phyloP scores from a whole-genome alignment of 2,888 invertebrate genomes.

The Rotaria magnacalcarata region DNA sequence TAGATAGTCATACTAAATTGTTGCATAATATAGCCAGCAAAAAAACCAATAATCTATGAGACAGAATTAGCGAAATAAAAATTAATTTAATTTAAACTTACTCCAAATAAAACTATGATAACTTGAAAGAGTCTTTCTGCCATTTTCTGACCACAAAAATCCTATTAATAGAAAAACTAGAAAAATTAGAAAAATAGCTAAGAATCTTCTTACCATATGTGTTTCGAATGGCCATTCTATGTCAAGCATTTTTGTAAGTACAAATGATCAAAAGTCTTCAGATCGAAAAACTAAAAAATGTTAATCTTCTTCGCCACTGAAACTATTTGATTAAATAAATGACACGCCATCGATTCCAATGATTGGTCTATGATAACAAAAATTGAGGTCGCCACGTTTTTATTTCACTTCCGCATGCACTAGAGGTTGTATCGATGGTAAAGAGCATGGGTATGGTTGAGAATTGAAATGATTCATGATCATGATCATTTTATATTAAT shows the following conservation, averaged over 20 bases:
- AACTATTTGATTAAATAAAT: neutral
- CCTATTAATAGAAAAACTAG: constrained; percentile 59
- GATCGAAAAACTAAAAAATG: neutral
- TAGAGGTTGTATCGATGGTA: neutral
- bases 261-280: neutral
- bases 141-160: constrained; percentile 81
- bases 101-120: constrained; percentile 83
- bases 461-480: neutral
- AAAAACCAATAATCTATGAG: constrained; percentile 71
- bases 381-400: neutral
- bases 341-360: neutral
- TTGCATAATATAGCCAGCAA: constrained; percentile 87
- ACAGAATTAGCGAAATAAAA: neutral
- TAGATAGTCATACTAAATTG: constrained; percentile 92
- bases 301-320: no score
- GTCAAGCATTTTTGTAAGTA: neutral
- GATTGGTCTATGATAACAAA: neutral
- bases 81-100: constrained; percentile 56
- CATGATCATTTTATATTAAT: neutral
- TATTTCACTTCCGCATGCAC: neutral
- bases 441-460: neutral
- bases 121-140: constrained; percentile 82
- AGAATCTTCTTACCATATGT: neutral
- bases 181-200: neutral
- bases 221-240: constrained; percentile 24